Percentiles rank a stretch among this genome's conserved stretches.
Conservation (phyloP, 2,797 vertebrate species). For the Liparis tanakae region DNA sequence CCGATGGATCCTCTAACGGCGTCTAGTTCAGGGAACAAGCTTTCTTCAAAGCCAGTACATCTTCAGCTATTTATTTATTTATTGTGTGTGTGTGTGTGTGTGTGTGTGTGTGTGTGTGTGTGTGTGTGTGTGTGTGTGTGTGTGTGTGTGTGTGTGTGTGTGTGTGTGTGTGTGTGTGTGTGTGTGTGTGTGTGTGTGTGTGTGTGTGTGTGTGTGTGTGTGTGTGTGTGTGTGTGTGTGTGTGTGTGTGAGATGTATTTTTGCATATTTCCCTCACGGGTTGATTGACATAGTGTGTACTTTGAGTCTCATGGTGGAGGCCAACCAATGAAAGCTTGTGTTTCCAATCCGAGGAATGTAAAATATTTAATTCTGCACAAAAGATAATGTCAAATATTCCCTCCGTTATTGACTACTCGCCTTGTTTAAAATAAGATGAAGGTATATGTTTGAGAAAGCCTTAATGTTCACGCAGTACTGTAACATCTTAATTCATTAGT, state of each 20-base stretch:
- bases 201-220: slow-evolving; percentile 32
- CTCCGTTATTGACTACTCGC: neutral
- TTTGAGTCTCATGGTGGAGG: slow-evolving; percentile 6
- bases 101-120: slow-evolving; percentile 30
- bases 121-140: slow-evolving; percentile 23
- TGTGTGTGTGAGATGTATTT: slow-evolving; percentile 10
- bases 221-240: slow-evolving; percentile 30
- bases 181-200: slow-evolving; percentile 23
- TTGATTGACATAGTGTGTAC: slow-evolving; percentile 21
- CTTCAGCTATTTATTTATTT: slow-evolving; percentile 79
- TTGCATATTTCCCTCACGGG: neutral
- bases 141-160: slow-evolving; percentile 32
- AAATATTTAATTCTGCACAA: neutral
- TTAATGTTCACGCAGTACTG: slow-evolving; percentile 28
- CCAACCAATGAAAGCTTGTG: neutral
- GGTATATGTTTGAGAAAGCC: slow-evolving; percentile 24
- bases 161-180: slow-evolving; percentile 30
- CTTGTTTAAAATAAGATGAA: neutral
- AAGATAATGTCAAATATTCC: neutral
- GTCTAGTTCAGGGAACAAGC: slow-evolving; percentile 58
- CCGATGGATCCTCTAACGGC: neutral
- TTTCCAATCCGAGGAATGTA: neutral
- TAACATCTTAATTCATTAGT: neutral
- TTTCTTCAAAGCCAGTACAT: slow-evolving; percentile 25
- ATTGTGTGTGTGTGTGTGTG: slow-evolving; percentile 47